Evolutionary conservation across 1,140 invertebrate species (phyloP), one percentile per base, ranked within the genome.

Genomic region (Zophobas morio): DNA sequence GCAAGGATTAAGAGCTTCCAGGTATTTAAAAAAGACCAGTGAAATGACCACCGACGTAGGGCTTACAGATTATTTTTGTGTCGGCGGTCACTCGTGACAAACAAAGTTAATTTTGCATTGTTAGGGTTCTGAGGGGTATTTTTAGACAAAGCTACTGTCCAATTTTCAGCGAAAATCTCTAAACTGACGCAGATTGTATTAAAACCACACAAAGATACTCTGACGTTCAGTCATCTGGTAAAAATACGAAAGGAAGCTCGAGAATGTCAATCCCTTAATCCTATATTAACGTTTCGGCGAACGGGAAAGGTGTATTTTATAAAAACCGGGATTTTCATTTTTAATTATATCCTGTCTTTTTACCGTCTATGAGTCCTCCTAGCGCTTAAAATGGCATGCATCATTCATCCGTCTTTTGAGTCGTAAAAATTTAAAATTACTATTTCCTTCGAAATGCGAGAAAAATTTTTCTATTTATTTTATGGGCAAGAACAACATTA

Each of bases 211-310:
- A 66, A 46, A 66, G 60, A 42, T 66, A 66, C 1, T 66, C 35
- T 32, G 60, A 40, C 37, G 60, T 37, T 42, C 60, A 39, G 39
- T 66, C 60, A 66, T 66, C 36, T 66, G 60, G 39, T 66, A 66
- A 66, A 66, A 66, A 42, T 42, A 4, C 6, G 6, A 53, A 37
- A 37, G 56, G 56, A 60, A 60, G 36, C 8, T 60, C 20, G 39
- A 66, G 60, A 66, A 46, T 66, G 60, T 66, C 60, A 66, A 66
- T 66, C 60, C 20, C 60, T 66, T 66, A 73, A 73, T 40, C 74
- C 66, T 34, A 40, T 76, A 70, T 76, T 76, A 66, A 76, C 66
- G 60, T 66, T 76, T 36, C 34, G 37, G n/a, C 2, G 32, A 20
- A 51, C 3, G 53, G 46, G n/a, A 75, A 66, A 66, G 8, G 39